Conservation (phyloP, 92 coral and sea anemone species). For the Montipora capitata region DNA sequence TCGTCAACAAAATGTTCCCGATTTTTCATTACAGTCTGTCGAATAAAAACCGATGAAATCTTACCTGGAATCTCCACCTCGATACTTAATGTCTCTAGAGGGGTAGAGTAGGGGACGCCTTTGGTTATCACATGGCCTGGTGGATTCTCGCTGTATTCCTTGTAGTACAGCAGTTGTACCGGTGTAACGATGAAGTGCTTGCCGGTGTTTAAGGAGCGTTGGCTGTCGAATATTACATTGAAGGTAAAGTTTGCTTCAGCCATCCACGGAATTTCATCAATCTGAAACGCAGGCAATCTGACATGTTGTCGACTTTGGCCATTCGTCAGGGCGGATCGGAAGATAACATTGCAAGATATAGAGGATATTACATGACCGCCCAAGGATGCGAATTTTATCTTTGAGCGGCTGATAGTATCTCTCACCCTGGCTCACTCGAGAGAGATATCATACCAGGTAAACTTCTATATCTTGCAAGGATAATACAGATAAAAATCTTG, state of each 20-base stretch:
- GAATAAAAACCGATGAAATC: not conserved
- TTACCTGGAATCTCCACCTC: conserved; percentile 87
- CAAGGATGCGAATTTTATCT: too few relatives aligned
- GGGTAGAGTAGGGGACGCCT: conserved; percentile 65
- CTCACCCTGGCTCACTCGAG: too few relatives aligned
- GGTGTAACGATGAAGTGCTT: conserved; percentile 81
- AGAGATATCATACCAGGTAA: too few relatives aligned
- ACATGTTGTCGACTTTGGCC: not conserved
- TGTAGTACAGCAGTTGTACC: conserved; percentile 75
- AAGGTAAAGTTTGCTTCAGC: conserved; percentile 61
- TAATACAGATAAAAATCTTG: too few relatives aligned
- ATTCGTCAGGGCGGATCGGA: too few relatives aligned
- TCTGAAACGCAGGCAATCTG: conserved; percentile 27
- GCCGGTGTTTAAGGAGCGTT: conserved; percentile 69
- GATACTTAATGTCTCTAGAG: conserved; percentile 58
- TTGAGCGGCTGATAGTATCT: too few relatives aligned
- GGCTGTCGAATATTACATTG: conserved; percentile 80
- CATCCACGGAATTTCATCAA: conserved; percentile 59
- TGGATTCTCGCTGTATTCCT: conserved; percentile 59
- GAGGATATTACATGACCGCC: too few relatives aligned
- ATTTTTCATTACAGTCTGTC: too few relatives aligned
- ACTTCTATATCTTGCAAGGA: too few relatives aligned
- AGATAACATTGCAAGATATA: too few relatives aligned
- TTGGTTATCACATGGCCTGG: conserved; percentile 69
- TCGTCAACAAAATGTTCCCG: not conserved